Base-by-base conservation (phyloP, 2,113 vertebrate genomes). In the Pseudopipra pipra region DNA sequence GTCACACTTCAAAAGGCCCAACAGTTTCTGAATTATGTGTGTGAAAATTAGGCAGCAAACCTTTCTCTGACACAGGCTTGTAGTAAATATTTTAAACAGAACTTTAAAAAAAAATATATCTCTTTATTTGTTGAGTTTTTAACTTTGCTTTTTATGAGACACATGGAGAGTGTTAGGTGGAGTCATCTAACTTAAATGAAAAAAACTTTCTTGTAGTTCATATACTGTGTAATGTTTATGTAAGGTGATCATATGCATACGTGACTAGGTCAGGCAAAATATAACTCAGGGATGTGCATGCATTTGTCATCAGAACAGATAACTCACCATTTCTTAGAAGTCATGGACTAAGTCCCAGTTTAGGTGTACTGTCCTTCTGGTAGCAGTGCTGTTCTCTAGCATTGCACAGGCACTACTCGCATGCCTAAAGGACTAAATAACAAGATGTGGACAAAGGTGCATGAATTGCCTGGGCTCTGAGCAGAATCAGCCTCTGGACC, bases 261-360 rank as follows among this genome's bases (percentile, higher is more conserved):
- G 0, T 30, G 10, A 55, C 17, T 46, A 74, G 25, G 30, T 72
- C 41, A 75, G 52, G 21, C 17, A 78, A 63, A 61, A 58, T 5
- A 8, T 41, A 86, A 59, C 19, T 73, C 10, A 35, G 1, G 9
- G 25, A 7, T 28, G 9, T 49, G 35, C 16, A 20, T 31, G 37
- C 14, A 41, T 70, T 56, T 68, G 11, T 84, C 22, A 39, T 56
- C 49, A 56, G 49, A 81, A 39, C 17, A 77, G 41, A 8, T 43
- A 80, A 18, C 12, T 24, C 30, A 31, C 8, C 11, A 23, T 9
- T 46, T 47, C 65, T 43, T 24, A 55, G 20, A 71, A 79, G n/a
- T 37, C 58, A 83, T 1, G 1, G 39, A n/a, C 37, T 61, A 7
- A 2, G 9, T n/a, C 28, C 14, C 25, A 14, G 0, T 41, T 86